Conservation (phyloP, 1,140 invertebrate genomes). For the Aphelenchoides besseyi region DNA sequence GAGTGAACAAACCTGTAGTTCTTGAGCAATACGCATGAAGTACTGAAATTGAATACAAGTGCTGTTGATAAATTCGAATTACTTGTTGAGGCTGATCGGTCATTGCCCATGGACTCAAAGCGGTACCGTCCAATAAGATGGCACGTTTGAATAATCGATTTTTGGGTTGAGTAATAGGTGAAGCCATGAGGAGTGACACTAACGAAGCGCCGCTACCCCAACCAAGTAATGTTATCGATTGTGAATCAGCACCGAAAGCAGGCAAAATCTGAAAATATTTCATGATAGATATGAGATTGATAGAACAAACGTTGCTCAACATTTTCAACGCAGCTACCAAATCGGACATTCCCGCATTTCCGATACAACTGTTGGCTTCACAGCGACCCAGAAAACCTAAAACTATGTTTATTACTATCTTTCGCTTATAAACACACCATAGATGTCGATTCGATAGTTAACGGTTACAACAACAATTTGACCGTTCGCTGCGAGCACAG, state of each 20-base stretch:
- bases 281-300: neutral
- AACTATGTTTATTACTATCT: neutral
- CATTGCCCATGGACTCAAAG: conserved; percentile 59
- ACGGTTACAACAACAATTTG: conserved; percentile 61
- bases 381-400: conserved; percentile 59
- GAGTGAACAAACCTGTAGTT: conserved; percentile 30
- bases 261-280: conserved; percentile 45
- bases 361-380: conserved; percentile 56
- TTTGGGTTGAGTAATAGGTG: conserved; percentile 61
- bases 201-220: conserved; percentile 62
- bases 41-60: no score
- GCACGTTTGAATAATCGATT: conserved; percentile 57
- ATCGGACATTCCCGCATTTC: conserved; percentile 59
- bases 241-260: conserved; percentile 64
- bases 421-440: conserved; percentile 34
- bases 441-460: conserved; percentile 60
- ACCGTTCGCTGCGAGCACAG: conserved; percentile 53
- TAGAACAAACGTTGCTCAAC: conserved; percentile 61
- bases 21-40: conserved; percentile 54
- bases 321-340: conserved; percentile 63
- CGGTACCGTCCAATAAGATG: conserved; percentile 59
- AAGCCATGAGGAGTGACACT: conserved; percentile 61
- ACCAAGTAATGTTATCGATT: conserved; percentile 64
- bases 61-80: no score
- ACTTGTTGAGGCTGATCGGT: conserved; percentile 53